Conservation (phyloP, 1,140 invertebrate genomes). For the Diplogasteroides magnus region DNA sequence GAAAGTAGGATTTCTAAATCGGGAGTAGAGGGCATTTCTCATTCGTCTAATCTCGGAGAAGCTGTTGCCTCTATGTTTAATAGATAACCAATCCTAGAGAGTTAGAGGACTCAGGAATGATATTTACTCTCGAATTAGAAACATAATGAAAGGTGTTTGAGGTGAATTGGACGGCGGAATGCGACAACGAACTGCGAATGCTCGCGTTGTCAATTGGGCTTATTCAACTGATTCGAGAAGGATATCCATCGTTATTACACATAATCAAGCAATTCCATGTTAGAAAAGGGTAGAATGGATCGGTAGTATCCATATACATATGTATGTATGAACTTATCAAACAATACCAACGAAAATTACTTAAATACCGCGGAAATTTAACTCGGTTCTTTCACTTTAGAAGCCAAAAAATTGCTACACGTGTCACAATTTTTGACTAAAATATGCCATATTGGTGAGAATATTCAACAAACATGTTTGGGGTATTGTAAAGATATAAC, state of each 20-base stretch:
- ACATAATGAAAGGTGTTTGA: not conserved
- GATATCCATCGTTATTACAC: not conserved
- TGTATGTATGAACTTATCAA: not conserved
- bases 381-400: too few species aligned
- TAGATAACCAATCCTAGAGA: too few species aligned
- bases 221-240: slow-evolving; percentile 6
- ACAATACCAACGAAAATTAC: not conserved
- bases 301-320: not conserved
- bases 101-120: too few species aligned
- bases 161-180: not conserved
- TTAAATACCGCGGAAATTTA: not conserved
- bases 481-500: too few species aligned
- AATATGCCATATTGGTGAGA: too few species aligned
- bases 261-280: slow-evolving; percentile 7
- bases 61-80: too few species aligned
- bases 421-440: too few species aligned
- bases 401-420: too few species aligned
- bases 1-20: too few species aligned
- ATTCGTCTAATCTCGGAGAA: too few species aligned
- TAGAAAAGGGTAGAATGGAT: not conserved
- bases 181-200: slow-evolving; percentile 8
- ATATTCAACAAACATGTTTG: too few species aligned
- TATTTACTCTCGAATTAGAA: not conserved
- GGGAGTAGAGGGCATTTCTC: too few species aligned
- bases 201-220: slow-evolving; percentile 1